These are phyloP conservation scores for Philaethria dido DNA, from an alignment of 2,888 invertebrate species.

Conservation along the genomic window DNA sequence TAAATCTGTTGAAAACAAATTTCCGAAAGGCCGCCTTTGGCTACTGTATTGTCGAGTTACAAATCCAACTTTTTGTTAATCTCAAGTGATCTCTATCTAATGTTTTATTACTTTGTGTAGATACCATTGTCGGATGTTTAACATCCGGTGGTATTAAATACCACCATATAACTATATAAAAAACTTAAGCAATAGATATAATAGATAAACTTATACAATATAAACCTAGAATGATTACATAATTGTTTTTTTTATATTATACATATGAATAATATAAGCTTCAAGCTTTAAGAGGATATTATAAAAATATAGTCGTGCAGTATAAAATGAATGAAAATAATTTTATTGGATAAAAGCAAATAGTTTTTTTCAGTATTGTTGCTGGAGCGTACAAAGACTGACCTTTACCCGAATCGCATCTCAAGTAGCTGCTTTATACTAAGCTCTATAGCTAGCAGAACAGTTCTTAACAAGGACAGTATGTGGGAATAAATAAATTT, in stretches of 20 bases:
- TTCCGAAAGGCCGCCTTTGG: conserved; percentile 43
- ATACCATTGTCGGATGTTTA: background rate
- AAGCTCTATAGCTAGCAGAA: conserved; percentile 19
- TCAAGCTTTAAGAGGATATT: background rate
- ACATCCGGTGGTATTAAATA: too few relatives aligned
- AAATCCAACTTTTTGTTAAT: conserved; percentile 41
- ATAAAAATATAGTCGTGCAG: background rate
- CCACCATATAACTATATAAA: too few relatives aligned
- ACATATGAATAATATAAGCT: too few relatives aligned
- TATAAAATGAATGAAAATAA: conserved; percentile 16
- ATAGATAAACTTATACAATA: background rate
- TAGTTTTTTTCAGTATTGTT: conserved; percentile 24
- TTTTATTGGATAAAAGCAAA: conserved; percentile 23
- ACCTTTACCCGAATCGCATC: conserved; percentile 26
- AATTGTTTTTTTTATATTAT: background rate
- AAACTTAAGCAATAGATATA: background rate
- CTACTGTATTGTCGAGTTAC: conserved; percentile 40
- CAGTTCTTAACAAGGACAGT: conserved; percentile 26
- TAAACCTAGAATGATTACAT: too few relatives aligned
- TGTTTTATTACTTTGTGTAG: background rate
- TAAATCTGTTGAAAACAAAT: conserved; percentile 46
- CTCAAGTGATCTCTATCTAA: conserved; percentile 12
- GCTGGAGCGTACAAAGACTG: conserved; percentile 17
- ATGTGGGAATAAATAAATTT: conserved; percentile 12
- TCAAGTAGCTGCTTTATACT: conserved; percentile 29